Base-by-base conservation (phyloP, 1,140 invertebrate genomes). In the Caenorhabditis briggsae region DNA sequence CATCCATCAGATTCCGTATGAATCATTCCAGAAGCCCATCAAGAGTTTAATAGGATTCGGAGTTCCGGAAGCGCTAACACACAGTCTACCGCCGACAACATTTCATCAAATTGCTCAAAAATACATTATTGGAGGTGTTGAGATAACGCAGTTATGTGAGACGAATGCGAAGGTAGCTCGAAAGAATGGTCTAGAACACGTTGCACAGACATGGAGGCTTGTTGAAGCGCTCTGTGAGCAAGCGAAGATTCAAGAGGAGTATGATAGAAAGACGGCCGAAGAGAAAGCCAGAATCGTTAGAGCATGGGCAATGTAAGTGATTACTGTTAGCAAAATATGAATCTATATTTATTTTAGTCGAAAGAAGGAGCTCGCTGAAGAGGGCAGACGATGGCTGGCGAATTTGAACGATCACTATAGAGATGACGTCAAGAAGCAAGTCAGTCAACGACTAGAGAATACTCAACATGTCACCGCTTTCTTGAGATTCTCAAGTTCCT, bases 131-230 rank as follows among this genome's bases (percentile, higher is more conserved):
- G 83, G 83, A 2, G 83, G 83, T 23, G 12, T 25, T 2, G 56
- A 58, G 23, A 84, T 84, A 23, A 48, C 25, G 5, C 55, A 84
- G n/a, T 20, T 84, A 43, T 84, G 83, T 61, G 83, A 84, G 46
- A 50, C 12, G 1, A 84, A 84, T 55, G 41, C 83, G 3, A 64
- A 61, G 25, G 23, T 65, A 23, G 56, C 56, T 20, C 56, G 56
- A 3, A 61, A 84, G 46, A n/a, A 64, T 43, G 59, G 56, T 8
- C 55, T 61, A 1, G 83, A 84, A 61, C 46, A 50, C 23, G 55
- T 58, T 43, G 83, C 56, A 23, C 56, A 61, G 48, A 59, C 59
- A 20, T 84, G 83, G 83, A 25, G 83, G 20, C 59, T 61, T 6
- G 83, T 84, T 41, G 83, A 50, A 61, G 83, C 55, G 11, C 59